phyloP scores from a whole-genome alignment of 2,888 invertebrate species.

The Ecdyonurus torrentis region DNA sequence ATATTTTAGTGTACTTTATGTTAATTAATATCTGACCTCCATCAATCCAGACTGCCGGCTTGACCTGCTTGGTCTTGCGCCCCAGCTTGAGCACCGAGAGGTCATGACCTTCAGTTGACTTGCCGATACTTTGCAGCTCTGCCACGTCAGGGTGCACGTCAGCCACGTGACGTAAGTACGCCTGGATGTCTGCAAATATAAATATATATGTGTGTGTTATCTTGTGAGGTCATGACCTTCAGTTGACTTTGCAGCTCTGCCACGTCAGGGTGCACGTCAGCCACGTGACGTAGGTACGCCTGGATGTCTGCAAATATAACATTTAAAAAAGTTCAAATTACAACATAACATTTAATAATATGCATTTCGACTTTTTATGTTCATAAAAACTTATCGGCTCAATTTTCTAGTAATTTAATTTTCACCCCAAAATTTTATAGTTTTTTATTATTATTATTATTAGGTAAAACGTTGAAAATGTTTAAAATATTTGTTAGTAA shows the following conservation, averaged over 20 bases:
- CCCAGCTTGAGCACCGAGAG: background rate
- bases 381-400: too few species aligned
- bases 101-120: background rate
- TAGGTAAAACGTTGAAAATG: too few species aligned
- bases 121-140: background rate
- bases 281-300: background rate
- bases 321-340: too few species aligned
- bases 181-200: background rate
- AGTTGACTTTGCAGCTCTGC: background rate
- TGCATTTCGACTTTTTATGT: too few species aligned
- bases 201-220: too few species aligned
- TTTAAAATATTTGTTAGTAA: too few species aligned
- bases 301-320: conserved; percentile 1
- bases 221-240: background rate
- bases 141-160: background rate
- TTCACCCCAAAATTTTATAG: too few species aligned
- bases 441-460: too few species aligned
- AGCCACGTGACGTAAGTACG: background rate
- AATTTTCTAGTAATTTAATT: too few species aligned
- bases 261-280: background rate
- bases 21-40: too few species aligned
- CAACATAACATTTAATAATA: too few species aligned
- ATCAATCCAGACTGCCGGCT: background rate
- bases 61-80: background rate
- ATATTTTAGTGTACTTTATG: too few species aligned